Evolutionary conservation across 2,797 vertebrate species (phyloP).

Genomic region (Podarcis lilfordi): DNA sequence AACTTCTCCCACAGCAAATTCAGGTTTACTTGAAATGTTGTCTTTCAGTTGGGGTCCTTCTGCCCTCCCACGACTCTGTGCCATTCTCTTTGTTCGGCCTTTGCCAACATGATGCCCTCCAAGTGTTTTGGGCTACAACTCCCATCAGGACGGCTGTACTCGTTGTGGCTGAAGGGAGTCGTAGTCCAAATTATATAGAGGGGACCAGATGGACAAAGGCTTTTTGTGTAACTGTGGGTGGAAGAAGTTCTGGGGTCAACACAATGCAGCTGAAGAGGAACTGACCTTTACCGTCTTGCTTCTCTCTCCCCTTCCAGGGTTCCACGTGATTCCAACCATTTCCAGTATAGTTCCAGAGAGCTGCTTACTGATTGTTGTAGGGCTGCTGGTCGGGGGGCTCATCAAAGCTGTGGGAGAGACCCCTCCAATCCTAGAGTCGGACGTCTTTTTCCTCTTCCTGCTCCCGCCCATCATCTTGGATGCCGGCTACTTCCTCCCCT

Average conservation of each 20-base stretch:
- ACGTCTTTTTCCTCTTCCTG: slow-evolving; percentile 92
- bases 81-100: too few species aligned
- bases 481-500: slow-evolving; percentile 95
- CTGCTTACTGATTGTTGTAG: slow-evolving; percentile 95
- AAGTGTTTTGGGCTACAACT: too few species aligned
- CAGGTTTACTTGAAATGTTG: neutral
- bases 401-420: slow-evolving; percentile 89
- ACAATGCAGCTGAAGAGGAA: neutral
- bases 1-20: neutral
- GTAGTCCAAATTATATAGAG: too few species aligned
- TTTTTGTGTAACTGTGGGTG: neutral
- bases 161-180: too few species aligned
- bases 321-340: slow-evolving; percentile 92
- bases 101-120: too few species aligned
- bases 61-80: too few species aligned
- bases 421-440: slow-evolving; percentile 85
- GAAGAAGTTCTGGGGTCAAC: neutral
- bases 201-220: too few species aligned
- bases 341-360: slow-evolving; percentile 95
- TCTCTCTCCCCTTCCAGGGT: slow-evolving; percentile 80
- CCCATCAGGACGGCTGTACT: too few species aligned
- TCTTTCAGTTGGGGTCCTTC: neutral
- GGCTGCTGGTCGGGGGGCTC: slow-evolving; percentile 91
- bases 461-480: slow-evolving; percentile 98
- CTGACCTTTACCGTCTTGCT: slow-evolving; percentile 14